Evolutionary conservation across 2,113 vertebrate species (phyloP), one percentile per base, ranked within the genome.

Genomic region (Nanorana parkeri): DNA sequence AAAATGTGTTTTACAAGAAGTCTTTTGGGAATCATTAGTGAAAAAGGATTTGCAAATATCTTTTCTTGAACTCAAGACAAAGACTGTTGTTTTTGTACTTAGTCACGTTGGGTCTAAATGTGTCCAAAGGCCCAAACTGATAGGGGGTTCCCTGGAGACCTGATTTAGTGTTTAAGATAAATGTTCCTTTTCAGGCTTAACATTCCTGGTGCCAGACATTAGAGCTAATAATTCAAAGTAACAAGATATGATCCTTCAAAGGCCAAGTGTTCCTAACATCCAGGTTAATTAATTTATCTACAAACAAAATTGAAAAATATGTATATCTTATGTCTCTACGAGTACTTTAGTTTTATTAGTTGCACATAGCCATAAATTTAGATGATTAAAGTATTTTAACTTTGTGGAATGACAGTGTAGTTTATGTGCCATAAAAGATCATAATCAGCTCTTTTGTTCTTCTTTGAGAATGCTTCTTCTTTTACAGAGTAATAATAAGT

Each of bases 171-270:
- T 29, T 61, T 58, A 21, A 60, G 54, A 74, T 74, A 60, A 60
- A 58, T 58, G 71, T 58, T 41, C 54, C 21, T 60, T 75, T 29
- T 21, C 20, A 75, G 20, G 55, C 72, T 75, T 61, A 60, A 61
- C 29, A 61, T 15, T n/a, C 17, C 72, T n/a, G 28, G 20, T 60
- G 72, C 72, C 72, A 60, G 55, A 75, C 29, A 36, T 24, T 63
- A 63, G 60, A 63, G 24, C 60, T 23, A 63, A 63, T 63, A 24
- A n/a, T 32, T 41, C 20, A 60, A 17, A 11, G 55, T n/a, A 55
- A 47, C 41, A 47, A 47, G 41, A 73, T 32, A n/a, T 56, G 55
- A 75, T 36, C 29, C 29, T 28, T 28, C 36, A 61, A 75, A 75
- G 41, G 41, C 41, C 41, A 47, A 47, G 41, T 36, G 32, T 36